Percentiles rank a stretch among this genome's conserved stretches.
phyloP scores from a whole-genome alignment of 2,113 vertebrate genomes.

The Cairina moschata region DNA sequence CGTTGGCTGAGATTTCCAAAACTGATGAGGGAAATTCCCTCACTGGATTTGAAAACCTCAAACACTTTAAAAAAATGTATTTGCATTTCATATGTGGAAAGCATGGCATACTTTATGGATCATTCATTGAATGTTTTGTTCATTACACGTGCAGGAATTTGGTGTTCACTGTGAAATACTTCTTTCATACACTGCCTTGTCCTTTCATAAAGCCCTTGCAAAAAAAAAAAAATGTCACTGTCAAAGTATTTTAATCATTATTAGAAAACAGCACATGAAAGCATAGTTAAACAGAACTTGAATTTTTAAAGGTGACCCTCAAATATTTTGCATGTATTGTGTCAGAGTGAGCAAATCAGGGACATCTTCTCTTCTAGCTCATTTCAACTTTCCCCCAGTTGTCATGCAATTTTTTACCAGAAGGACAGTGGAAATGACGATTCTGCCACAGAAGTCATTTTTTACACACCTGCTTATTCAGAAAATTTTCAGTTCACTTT shows the following conservation, averaged over 20 bases:
- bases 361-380: not conserved
- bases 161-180: not conserved
- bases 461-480: not conserved
- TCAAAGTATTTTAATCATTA: slow-evolving; percentile 44
- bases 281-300: slow-evolving; percentile 6
- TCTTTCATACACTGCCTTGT: not conserved
- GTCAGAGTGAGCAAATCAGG: not conserved
- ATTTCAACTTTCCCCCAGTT: not conserved
- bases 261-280: slow-evolving; percentile 6
- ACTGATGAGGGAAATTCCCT: slow-evolving; percentile 54
- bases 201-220: slow-evolving; percentile 20
- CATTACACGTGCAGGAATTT: slow-evolving; percentile 42
- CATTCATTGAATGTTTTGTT: not conserved
- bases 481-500: not conserved
- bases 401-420: slow-evolving; percentile 12
- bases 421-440: not conserved
- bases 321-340: not conserved
- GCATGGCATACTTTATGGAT: not conserved
- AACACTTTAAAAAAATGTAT: not conserved
- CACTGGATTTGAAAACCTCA: not conserved
- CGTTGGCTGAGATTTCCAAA: not conserved
- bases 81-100: slow-evolving; percentile 22
- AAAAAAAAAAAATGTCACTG: not conserved
- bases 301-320: slow-evolving; percentile 22
- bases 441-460: not conserved